Conservation (phyloP, 2,113 vertebrate genomes). For the Ursus arctos region DNA sequence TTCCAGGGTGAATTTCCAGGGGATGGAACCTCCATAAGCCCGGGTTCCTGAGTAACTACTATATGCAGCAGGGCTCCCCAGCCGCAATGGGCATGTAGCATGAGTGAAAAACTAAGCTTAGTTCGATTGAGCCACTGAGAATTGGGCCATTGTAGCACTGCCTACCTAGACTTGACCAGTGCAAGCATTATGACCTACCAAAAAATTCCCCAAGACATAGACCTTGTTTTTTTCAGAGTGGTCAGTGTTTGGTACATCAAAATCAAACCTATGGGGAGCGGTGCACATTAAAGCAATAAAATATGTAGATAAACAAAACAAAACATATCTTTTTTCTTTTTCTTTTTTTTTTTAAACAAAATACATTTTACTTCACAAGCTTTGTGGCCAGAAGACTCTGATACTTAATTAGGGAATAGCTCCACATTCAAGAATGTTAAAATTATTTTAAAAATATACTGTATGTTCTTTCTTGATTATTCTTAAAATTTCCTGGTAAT, state of each 20-base stretch:
- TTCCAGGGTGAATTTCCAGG: not conserved
- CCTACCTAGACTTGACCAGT: not conserved
- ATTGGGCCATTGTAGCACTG: not conserved
- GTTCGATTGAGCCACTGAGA: not conserved
- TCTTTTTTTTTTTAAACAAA: not conserved
- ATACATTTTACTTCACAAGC: not conserved
- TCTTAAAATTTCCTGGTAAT: not conserved
- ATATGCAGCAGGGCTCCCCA: not conserved
- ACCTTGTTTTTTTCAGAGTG: not conserved
- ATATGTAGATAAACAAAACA: not conserved
- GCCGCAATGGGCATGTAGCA: not conserved
- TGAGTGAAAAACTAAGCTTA: not conserved
- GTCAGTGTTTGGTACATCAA: not conserved
- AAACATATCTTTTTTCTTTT: not conserved
- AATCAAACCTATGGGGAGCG: not conserved
- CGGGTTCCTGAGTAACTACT: not conserved
- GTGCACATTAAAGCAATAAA: not conserved
- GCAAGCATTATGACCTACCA: not conserved
- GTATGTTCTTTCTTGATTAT: not conserved
- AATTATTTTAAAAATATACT: not conserved
- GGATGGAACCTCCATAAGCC: not conserved
- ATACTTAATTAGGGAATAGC: not conserved
- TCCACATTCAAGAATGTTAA: slow-evolving; percentile 26
- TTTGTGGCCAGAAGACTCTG: not conserved
- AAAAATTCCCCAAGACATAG: not conserved